These are phyloP conservation scores for Phyllostomus discolor DNA, from an alignment of 2,113 vertebrate species.

Conservation along the genomic window DNA sequence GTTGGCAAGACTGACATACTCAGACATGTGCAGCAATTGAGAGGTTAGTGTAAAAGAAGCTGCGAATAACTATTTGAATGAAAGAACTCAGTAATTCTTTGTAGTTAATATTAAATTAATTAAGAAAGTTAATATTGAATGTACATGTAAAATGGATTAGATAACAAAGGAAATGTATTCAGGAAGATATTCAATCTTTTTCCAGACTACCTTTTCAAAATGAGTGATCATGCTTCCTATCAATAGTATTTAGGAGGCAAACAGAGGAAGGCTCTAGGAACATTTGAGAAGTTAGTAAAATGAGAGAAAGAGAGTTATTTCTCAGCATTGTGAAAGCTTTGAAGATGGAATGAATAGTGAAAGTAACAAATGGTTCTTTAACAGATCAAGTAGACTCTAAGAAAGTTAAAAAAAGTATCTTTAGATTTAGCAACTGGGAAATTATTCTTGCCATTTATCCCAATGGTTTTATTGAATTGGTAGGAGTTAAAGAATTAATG, in stretches of 20 bases:
- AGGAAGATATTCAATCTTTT: background rate
- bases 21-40: background rate
- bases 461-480: background rate
- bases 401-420: background rate
- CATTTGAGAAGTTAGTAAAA: background rate
- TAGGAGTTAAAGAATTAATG: background rate
- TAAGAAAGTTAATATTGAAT: background rate
- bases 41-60: background rate
- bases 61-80: background rate
- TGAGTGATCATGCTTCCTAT: background rate
- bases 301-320: background rate
- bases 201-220: background rate
- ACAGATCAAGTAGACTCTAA: background rate
- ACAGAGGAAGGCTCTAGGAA: background rate
- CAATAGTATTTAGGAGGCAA: background rate
- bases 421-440: background rate
- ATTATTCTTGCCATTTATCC: background rate
- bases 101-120: background rate
- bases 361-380: background rate
- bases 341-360: background rate
- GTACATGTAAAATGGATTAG: background rate
- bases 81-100: background rate
- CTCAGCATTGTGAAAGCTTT: background rate
- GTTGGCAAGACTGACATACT: background rate
- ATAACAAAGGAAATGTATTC: background rate